Evolutionary conservation across 2,113 vertebrate species (phyloP), one percentile per base, ranked within the genome.

Genomic region (Dromas ardeola): DNA sequence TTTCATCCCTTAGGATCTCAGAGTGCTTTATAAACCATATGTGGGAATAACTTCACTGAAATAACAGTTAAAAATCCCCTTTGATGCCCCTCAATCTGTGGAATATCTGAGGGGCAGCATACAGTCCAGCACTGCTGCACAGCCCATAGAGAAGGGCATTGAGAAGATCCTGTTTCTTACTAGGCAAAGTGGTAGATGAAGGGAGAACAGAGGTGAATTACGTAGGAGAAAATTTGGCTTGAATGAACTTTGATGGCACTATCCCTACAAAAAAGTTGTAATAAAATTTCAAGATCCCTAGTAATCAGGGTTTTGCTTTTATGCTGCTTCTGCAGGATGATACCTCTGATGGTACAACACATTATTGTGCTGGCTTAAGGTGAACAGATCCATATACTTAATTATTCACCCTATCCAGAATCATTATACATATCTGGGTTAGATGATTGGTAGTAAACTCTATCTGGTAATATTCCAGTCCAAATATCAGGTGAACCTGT

Each of bases 1-100:
- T 97, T 97, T 91, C 91, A 83, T 97, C 95, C 96, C 96, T 81
- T 91, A 96, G 96, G 96, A 95, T 86, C 69, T 82, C 53, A 47
- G 36, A 74, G 49, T 76, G 71, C 80, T 95, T 94, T 95, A 90
- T 88, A 97, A 93, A 71, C 72, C 29, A 52, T 86, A 82, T 74
- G 63, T 91, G 58, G 82, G 84, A 97, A 95, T 94, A 95, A 85
- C 73, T 91, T 94, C 36, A 59, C 79, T 73, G 80, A 93, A 96
- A 93, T 89, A 90, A 83, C 47, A 81, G 70, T 52, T 76, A 42
- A 73, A 96, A 94, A 87, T 85, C 25, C 36, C 36, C 20, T 82
- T 67, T 84, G 40, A 91, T 91, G 21, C 71, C 43, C 45, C 77
- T 49, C 13, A 58, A 53, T 63, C 61, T 50, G n/a, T 53, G 76